Percentiles rank a stretch among this genome's conserved stretches.
phyloP scores from a whole-genome alignment of 2,113 vertebrate genomes.

The Lutjanus erythropterus region DNA sequence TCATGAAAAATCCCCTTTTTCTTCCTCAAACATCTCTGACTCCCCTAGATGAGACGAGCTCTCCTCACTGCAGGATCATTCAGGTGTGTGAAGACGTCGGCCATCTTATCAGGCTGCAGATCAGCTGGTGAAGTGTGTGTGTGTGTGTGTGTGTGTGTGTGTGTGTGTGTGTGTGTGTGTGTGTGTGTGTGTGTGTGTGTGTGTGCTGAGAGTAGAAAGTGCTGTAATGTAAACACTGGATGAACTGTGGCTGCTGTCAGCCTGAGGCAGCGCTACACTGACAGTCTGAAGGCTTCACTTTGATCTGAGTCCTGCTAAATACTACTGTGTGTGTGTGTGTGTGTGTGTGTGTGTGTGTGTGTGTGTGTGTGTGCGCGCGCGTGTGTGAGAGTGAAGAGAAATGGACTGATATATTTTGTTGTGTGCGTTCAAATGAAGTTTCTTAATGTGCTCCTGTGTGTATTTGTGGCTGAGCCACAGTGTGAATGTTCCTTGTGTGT shows the following conservation, averaged over 20 bases:
- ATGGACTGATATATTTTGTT: not conserved
- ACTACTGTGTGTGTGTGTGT: slow-evolving; percentile 15
- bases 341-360: slow-evolving; percentile 26
- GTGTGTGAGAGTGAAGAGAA: slow-evolving; percentile 1
- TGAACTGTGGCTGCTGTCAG: slow-evolving; percentile 67
- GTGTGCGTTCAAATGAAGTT: not conserved
- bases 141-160: slow-evolving; percentile 35
- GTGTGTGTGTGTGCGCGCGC: not conserved
- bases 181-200: slow-evolving; percentile 21
- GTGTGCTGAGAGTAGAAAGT: slow-evolving; percentile 66
- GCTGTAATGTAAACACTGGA: slow-evolving; percentile 71
- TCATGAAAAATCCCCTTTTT: slow-evolving; percentile 5
- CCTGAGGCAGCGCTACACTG: slow-evolving; percentile 49
- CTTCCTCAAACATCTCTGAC: not conserved
- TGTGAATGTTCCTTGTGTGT: not conserved
- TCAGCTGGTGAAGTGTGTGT: slow-evolving; percentile 40
- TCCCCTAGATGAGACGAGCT: not conserved
- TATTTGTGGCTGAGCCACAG: not conserved
- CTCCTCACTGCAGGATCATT: not conserved
- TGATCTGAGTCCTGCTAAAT: slow-evolving; percentile 45
- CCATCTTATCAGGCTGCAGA: slow-evolving; percentile 41
- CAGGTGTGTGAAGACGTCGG: slow-evolving; percentile 33
- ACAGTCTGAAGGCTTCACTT: slow-evolving; percentile 61
- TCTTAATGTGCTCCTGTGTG: not conserved
- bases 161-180: slow-evolving; percentile 33